Base-by-base conservation (phyloP, 2,888 invertebrate species). In the Ceriagrion tenellum region DNA sequence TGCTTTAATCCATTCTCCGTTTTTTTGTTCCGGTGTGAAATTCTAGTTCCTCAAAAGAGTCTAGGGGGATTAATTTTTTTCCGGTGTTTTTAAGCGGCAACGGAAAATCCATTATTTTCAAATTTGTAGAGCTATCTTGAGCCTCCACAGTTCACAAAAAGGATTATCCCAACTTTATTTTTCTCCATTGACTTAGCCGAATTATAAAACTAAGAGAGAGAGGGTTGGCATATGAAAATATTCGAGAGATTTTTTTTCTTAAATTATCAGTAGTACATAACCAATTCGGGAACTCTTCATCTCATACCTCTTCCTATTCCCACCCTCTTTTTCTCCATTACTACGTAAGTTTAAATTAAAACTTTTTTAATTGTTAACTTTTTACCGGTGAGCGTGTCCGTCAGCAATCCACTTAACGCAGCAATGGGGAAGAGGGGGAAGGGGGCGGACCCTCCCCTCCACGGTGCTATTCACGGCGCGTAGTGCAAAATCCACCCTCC, bases 341-440 rank as follows among this genome's bases (percentile, higher is more conserved):
- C 81, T 30, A 4, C 18, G 47, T 47, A 81, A 81, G 81, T 81
- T 81, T 81, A 81, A 47, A 69, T 93, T 74, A 26, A 35, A 55
- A n/a, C 26, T 35, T 69, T 40, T 59, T 93, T 74, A 93, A 93
- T 93, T 74, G 69, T 74, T 93, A 93, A 93, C 93, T 93, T 93
- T 93, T 93, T 69, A 40, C 63, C 69, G 26, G 12, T 47, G n/a
- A 47, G 47, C 26, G 63, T 47, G 47, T n/a, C 93, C 35, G 35
- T 74, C 30, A 40, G 40, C 47, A 63, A 69, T 93, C 93, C 91
- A 89, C 89, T 89, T 89, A 55, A 55, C 55, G 55, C 88, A 88
- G 23, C 2, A 47, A 2, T 2, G 59, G 1, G 59, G 59, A 16
- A 10, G 59, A 16, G 59, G 59, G 12, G 20, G 59, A 1, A 16